Evolutionary conservation across 2,888 invertebrate species (phyloP).

Genomic region (Tethea ocularis): DNA sequence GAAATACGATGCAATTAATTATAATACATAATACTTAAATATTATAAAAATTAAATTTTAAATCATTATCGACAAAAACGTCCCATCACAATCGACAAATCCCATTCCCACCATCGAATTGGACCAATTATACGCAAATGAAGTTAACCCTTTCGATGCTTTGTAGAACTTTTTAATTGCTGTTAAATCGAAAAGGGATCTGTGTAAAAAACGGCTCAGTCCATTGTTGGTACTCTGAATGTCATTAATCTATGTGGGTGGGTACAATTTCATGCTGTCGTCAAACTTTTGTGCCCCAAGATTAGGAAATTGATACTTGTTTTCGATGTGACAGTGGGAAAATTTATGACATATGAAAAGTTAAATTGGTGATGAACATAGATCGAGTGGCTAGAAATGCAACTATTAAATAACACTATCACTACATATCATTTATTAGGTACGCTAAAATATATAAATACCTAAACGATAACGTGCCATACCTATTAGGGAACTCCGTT

Average conservation of each 20-base stretch:
- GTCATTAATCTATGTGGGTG: constrained; percentile 78
- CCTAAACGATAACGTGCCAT: too few species aligned
- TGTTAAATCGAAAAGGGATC: constrained; percentile 78
- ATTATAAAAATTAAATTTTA: not conserved
- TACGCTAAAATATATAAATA: too few species aligned
- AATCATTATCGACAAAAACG: constrained; percentile 15
- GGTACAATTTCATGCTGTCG: constrained; percentile 61
- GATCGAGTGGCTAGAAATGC: too few species aligned
- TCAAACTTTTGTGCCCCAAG: constrained; percentile 13
- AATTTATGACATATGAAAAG: not conserved
- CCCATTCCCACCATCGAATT: constrained; percentile 41
- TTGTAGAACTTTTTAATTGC: constrained; percentile 80
- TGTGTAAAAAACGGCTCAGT: constrained; percentile 53
- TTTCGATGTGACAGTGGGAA: not conserved
- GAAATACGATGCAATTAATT: too few species aligned
- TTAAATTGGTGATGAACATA: too few species aligned
- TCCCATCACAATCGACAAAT: constrained; percentile 20
- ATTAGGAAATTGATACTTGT: not conserved
- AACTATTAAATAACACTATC: too few species aligned
- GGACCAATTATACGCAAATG: constrained; percentile 73
- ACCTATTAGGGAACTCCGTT: too few species aligned
- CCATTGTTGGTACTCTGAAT: constrained; percentile 54
- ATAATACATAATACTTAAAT: too few species aligned
- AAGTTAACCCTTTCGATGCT: constrained; percentile 73
- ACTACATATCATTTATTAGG: too few species aligned